Base-by-base conservation (phyloP, 2,888 invertebrate genomes). In the Eumerus sabulonum region DNA sequence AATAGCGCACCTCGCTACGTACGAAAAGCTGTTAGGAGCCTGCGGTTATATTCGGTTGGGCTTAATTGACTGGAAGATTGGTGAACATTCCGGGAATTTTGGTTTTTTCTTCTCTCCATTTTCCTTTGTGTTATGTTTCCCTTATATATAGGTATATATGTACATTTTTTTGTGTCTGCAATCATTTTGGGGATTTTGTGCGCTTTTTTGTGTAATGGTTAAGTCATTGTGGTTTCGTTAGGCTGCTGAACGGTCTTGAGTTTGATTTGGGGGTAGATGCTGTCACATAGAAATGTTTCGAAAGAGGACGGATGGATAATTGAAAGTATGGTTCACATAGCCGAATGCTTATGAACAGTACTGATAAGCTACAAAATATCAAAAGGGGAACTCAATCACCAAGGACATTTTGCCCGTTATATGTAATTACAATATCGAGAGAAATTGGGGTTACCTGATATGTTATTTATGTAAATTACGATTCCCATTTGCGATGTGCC, bases 61-160 rank as follows among this genome's bases (percentile, higher is more conserved):
- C 56, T 79, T 79, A 79, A 79, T 79, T 79, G 79, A 79, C 68
- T 79, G 74, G 79, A 79, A 79, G 74, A 79, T 79, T 79, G 79
- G 74, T 59, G 67, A 77, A 73, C 67, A 63, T 56, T 63, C 14
- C 27, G 56, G 48, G 42, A 38, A 27, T 57, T 66, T 70, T 62
- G 51, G 57, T 48, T 40, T 42, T 47, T 53, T 45, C 57, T 57
- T 67, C 35, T 42, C 4, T 12, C 51, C 63, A 14, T 40, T 51
- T 57, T 44, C 40, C 11, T 40, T 40, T n/a, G 27, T 27, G 40
- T 11, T 9, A n/a, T 40, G 40, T 40, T n/a, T 11, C 11, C 40
- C 9, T 40, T 40, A 5, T 40, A n/a, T 11, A 5, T 40, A 36
- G 36, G 36, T 5, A 11, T n/a, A n/a, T n/a, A n/a, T n/a, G n/a